Conservation (phyloP, 2,113 vertebrate species). For the Promerops cafer region DNA sequence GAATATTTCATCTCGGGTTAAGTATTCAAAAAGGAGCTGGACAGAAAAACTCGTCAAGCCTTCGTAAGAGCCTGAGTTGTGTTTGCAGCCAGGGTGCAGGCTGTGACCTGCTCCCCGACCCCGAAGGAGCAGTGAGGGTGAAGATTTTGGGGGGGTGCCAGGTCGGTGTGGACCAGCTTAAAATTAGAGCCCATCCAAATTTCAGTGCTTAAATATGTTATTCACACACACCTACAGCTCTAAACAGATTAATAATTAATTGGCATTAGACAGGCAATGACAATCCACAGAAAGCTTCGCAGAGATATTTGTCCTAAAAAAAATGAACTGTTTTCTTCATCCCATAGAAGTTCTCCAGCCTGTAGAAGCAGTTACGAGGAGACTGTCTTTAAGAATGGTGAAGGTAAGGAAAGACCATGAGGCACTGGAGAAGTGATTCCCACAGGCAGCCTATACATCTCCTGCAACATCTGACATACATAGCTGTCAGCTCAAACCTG, state of each 20-base stretch:
- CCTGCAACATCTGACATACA: accelerated
- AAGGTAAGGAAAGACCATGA: background rate
- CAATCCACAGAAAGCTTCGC: background rate
- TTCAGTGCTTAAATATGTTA: background rate
- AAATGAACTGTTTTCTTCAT: background rate
- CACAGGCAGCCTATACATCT: background rate
- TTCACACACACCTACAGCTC: background rate
- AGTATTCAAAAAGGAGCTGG: background rate
- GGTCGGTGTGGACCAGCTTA: background rate
- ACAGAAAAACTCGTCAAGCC: background rate
- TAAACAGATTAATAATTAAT: background rate
- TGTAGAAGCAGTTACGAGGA: background rate
- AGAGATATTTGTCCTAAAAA: background rate
- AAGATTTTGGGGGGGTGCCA: background rate
- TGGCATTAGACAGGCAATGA: background rate
- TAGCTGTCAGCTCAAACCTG: background rate
- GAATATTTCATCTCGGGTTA: background rate
- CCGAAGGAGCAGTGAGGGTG: accelerated
- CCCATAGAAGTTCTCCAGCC: background rate
- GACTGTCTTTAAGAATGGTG: background rate
- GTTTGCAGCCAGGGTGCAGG: background rate
- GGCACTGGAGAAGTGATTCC: background rate
- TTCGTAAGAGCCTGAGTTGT: background rate
- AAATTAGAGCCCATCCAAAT: background rate
- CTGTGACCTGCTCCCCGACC: accelerated